Evolutionary conservation across 2,113 vertebrate genomes (phyloP).

Genomic region (Trachemys scripta): DNA sequence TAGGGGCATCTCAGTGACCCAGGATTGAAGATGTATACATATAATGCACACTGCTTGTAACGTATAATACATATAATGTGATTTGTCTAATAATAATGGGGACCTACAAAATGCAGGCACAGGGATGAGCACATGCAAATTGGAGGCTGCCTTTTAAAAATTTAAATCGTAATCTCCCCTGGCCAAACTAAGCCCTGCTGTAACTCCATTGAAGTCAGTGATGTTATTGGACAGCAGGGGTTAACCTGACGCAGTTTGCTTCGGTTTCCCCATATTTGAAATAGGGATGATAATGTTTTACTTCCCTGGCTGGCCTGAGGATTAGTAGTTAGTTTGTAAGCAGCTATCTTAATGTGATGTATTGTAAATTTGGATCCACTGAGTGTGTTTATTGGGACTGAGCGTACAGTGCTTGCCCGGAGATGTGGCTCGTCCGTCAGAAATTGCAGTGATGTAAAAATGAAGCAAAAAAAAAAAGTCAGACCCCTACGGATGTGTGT

Average conservation of each 20-base stretch:
- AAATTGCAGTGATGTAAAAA: background rate
- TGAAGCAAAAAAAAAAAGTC: background rate
- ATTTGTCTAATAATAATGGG: background rate
- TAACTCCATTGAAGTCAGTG: background rate
- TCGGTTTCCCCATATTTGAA: background rate
- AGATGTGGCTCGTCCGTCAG: background rate
- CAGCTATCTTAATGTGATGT: constrained; percentile 45
- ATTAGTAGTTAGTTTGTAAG: constrained; percentile 33
- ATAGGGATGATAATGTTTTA: background rate
- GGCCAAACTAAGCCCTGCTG: background rate
- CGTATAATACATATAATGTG: background rate
- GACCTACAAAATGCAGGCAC: background rate
- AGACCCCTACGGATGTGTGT: constrained; percentile 49
- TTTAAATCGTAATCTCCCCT: background rate
- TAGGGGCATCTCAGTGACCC: background rate
- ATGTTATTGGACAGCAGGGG: background rate
- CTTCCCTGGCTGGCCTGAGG: background rate
- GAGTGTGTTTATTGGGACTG: background rate
- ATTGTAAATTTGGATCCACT: constrained; percentile 25
- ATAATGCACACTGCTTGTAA: rapidly evolving
- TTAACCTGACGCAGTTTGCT: background rate
- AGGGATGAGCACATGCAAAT: background rate
- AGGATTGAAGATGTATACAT: background rate
- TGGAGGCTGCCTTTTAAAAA: background rate
- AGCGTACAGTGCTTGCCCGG: background rate